A percentile compares a stretch with the other conserved stretches of the same genome.
These are phyloP conservation scores for Gila orcuttii DNA, from an alignment of 2,113 vertebrate species.

Conservation along the genomic window DNA sequence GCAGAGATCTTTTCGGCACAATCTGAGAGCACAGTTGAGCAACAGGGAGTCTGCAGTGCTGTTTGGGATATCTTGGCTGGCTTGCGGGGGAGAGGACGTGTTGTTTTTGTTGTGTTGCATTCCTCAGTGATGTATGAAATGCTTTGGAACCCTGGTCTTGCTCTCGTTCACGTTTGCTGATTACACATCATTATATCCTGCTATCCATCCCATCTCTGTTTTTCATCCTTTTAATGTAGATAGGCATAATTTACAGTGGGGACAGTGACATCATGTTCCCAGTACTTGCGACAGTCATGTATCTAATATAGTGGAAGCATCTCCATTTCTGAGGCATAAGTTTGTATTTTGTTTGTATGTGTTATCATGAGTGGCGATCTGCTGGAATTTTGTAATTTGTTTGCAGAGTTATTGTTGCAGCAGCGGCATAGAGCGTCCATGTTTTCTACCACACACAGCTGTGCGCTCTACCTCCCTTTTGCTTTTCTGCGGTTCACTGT, in stretches of 20 bases:
- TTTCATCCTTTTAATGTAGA: not conserved
- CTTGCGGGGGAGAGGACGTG: slow-evolving; percentile 67
- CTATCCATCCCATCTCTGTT: not conserved
- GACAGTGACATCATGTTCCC: not conserved
- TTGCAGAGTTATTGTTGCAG: not conserved
- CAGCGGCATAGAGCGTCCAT: not conserved
- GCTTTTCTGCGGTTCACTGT: slow-evolving; percentile 12
- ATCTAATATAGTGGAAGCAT: not conserved
- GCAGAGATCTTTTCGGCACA: slow-evolving; percentile 26
- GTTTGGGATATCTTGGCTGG: slow-evolving; percentile 59
- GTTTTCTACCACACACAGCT: slow-evolving; percentile 24
- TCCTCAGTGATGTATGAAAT: slow-evolving; percentile 67
- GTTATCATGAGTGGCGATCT: not conserved
- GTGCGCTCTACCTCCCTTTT: not conserved
- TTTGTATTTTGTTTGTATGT: not conserved
- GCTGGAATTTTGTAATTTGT: not conserved
- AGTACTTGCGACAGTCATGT: not conserved
- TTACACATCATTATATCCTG: not conserved
- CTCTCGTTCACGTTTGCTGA: slow-evolving; percentile 17
- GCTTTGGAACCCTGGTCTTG: slow-evolving; percentile 47
- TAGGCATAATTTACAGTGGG: not conserved
- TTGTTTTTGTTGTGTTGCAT: slow-evolving; percentile 69
- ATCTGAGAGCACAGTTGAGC: slow-evolving; percentile 47
- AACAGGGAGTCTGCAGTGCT: slow-evolving; percentile 25
- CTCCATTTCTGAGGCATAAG: not conserved